Evolutionary conservation across 2,113 vertebrate genomes (phyloP), one percentile per base, ranked within the genome.

Genomic region (Taurulus bubalis): DNA sequence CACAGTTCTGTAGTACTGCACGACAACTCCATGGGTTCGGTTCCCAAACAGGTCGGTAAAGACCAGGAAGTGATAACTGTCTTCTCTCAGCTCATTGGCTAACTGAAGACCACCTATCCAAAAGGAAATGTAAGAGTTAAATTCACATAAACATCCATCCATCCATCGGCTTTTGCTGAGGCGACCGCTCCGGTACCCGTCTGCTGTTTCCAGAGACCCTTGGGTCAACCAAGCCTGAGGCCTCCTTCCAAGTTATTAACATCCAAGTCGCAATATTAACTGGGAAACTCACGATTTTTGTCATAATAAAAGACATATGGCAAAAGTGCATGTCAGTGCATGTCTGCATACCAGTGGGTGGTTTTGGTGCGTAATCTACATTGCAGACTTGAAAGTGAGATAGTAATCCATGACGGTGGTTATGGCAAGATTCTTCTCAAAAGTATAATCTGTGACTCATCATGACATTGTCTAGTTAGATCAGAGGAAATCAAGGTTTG

Each of bases 21-120:
- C 95, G 0, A 99, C 97, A 24, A 96, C 97, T 0, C 97, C 97
- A 0, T 99, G 96, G 0, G 97, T 98, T 81, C 98, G 96, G 86
- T 96, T 98, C 66, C 98, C 98, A 40, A 96, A 96, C 76, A 99
- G 90, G 0, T 99, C 98, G 0, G 98, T 99, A 86, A 99, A 98
- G 73, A 99, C 98, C 87, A 99, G 95, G 91, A 97, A 99, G 83
- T 99, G 98, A 87, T 97, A 93, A 6, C 80, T 87, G 81, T 98
- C 96, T 32, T 98, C 96, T 90, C 83, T 94, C 6, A 93, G 94
- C 73, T 97, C 96, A 36, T 38, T 92, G 69, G 95, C 83, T 87
- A 98, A 3, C 49, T 91, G 87, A 79, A 99, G 87, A 59, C 98
- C 98, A 89, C 95, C 98, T 99, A 87, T 2, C 30, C 89, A 32